Evolutionary conservation across 2,113 vertebrate genomes (phyloP).

Genomic region (Oryzias melastigma): DNA sequence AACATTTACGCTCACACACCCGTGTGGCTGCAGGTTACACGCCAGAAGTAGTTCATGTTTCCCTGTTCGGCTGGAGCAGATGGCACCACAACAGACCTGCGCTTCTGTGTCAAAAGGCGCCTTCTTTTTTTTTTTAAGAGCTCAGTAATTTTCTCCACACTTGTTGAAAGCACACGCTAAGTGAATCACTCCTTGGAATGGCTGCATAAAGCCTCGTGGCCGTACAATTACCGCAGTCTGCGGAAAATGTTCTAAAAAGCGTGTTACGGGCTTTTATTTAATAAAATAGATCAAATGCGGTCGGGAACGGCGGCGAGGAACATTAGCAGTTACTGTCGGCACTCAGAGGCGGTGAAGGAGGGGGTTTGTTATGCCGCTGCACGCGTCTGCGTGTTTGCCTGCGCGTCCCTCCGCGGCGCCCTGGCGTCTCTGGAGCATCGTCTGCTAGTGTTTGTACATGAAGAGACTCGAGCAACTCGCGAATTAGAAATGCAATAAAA

Average conservation of each 20-base stretch:
- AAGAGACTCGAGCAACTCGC: constrained; percentile 4
- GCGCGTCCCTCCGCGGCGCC: not conserved
- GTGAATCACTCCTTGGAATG: not conserved
- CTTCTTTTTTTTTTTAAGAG: not conserved
- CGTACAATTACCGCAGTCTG: constrained; percentile 2
- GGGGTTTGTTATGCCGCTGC: constrained; percentile 2
- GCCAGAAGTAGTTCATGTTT: constrained; percentile 24
- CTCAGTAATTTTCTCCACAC: constrained; percentile 17
- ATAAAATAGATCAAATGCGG: constrained; percentile 1
- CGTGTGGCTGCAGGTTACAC: constrained; percentile 8
- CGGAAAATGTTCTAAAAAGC: not conserved
- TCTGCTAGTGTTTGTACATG: constrained; percentile 9
- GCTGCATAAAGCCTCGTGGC: constrained; percentile 3
- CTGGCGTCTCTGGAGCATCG: not conserved
- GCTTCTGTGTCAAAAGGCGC: constrained; percentile 25
- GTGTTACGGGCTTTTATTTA: constrained; percentile 13
- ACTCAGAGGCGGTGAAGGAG: no score
- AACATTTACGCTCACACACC: constrained; percentile 34
- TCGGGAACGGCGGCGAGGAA: constrained; percentile 1
- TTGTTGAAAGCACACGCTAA: not conserved
- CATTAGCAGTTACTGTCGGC: not conserved
- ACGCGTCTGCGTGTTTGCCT: constrained; percentile 4
- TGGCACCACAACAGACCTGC: constrained; percentile 30
- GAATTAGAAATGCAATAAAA: constrained; percentile 31
- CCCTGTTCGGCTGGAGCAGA: constrained; percentile 47